Conservation (phyloP, 1,140 invertebrate species). For the Cepaea nemoralis region DNA sequence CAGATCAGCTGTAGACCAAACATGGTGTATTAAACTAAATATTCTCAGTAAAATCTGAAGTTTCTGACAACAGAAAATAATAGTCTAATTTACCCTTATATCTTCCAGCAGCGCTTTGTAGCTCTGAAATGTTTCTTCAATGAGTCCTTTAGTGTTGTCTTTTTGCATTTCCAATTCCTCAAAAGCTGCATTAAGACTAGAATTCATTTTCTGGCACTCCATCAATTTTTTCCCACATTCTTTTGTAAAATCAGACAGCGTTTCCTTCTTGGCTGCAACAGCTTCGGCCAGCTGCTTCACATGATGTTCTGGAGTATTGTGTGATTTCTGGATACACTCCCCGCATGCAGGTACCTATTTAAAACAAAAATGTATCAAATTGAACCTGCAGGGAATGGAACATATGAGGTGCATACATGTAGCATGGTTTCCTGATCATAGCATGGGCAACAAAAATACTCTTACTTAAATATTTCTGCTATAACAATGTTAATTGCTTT, state of each 20-base stretch:
- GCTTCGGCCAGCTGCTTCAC: slow-evolving; percentile 78
- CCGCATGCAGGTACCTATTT: slow-evolving; percentile 53
- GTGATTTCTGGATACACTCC: slow-evolving; percentile 93
- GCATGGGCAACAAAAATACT: no score
- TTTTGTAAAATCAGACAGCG: slow-evolving; percentile 80
- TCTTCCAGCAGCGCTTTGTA: slow-evolving; percentile 87
- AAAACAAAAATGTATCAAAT: not conserved
- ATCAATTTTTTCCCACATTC: slow-evolving; percentile 81
- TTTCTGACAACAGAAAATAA: no score
- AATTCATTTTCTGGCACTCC: slow-evolving; percentile 82
- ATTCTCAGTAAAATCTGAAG: no score
- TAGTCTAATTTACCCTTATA: slow-evolving; percentile 74
- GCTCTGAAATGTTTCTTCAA: slow-evolving; percentile 84
- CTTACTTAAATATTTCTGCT: no score
- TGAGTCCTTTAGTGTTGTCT: slow-evolving; percentile 85
- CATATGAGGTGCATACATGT: no score
- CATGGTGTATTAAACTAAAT: no score
- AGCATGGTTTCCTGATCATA: no score
- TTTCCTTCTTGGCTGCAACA: slow-evolving; percentile 78
- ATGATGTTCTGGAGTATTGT: slow-evolving; percentile 80
- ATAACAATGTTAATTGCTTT: no score
- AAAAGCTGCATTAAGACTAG: slow-evolving; percentile 81
- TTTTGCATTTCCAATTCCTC: slow-evolving; percentile 87
- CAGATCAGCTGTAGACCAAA: no score
- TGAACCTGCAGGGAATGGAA: not conserved